Percentiles rank a stretch among this genome's conserved stretches.
Conservation (phyloP, 2,113 vertebrate genomes). For the Tychaedon coryphoeus region DNA sequence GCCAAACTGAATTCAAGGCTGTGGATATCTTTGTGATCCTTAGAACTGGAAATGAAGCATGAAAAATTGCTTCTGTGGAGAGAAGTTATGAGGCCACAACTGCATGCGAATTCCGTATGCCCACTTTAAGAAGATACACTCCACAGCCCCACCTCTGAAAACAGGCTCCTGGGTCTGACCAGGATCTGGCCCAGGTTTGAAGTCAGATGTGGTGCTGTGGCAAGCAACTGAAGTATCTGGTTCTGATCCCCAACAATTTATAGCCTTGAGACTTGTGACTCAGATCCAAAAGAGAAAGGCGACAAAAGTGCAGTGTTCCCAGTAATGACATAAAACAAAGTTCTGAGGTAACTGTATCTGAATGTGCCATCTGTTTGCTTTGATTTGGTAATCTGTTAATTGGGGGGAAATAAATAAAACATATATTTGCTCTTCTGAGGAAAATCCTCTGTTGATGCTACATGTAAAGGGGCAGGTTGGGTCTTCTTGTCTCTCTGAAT, state of each 20-base stretch:
- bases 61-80: background rate
- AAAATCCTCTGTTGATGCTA: background rate
- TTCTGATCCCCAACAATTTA: background rate
- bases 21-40: background rate
- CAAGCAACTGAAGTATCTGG: background rate
- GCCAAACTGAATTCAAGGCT: background rate
- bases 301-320: background rate
- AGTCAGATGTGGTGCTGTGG: background rate
- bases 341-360: background rate
- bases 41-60: background rate
- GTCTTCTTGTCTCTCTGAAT: background rate
- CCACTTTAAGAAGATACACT: background rate
- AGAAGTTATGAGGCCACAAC: background rate
- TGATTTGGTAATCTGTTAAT: background rate
- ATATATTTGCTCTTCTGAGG: background rate
- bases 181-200: background rate
- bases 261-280: background rate
- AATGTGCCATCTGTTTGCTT: background rate
- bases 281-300: background rate
- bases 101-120: fast-evolving
- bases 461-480: background rate
- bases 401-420: background rate
- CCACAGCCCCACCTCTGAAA: background rate
- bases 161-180: background rate
- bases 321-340: background rate